A percentile compares a stretch with the other conserved stretches of the same genome.
Conservation (phyloP, 2,888 invertebrate genomes). For the Stenodema calcarata region DNA sequence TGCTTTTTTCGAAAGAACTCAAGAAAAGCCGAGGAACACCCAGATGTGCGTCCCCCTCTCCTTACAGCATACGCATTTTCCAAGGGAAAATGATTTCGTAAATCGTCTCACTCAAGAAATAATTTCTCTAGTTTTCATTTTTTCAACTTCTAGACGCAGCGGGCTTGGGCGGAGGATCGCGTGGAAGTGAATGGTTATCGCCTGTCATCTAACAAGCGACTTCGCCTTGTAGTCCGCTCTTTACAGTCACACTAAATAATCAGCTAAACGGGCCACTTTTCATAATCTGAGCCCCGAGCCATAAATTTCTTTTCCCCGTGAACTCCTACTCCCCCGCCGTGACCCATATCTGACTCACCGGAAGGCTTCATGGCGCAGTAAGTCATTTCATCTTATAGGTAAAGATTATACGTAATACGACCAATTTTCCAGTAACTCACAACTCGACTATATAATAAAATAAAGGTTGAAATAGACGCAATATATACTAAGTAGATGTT, state of each 20-base stretch:
- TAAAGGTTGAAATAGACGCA: too few species aligned
- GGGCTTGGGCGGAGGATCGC: not conserved
- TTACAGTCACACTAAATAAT: constrained; percentile 41
- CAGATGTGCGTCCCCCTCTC: too few species aligned
- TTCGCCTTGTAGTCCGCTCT: constrained; percentile 19
- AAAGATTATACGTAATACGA: too few species aligned
- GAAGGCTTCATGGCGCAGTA: not conserved
- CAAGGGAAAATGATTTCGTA: too few species aligned
- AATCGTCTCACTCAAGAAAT: not conserved
- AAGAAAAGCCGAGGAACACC: too few species aligned
- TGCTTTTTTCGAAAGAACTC: too few species aligned
- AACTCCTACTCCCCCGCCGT: constrained; percentile 22
- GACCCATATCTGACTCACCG: constrained; percentile 7
- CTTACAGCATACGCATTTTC: too few species aligned
- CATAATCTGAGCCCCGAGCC: not conserved
- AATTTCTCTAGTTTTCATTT: not conserved
- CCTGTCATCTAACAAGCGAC: constrained; percentile 37
- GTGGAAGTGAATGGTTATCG: constrained; percentile 25
- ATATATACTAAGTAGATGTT: too few species aligned
- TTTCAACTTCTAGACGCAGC: not conserved
- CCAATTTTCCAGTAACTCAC: too few species aligned
- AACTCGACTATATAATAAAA: too few species aligned
- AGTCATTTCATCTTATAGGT: too few species aligned
- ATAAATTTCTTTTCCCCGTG: not conserved
- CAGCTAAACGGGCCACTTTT: constrained; percentile 30